Evolutionary conservation across 2,888 invertebrate genomes (phyloP), one percentile per base, ranked within the genome.

Genomic region (Tupiocoris notatus): DNA sequence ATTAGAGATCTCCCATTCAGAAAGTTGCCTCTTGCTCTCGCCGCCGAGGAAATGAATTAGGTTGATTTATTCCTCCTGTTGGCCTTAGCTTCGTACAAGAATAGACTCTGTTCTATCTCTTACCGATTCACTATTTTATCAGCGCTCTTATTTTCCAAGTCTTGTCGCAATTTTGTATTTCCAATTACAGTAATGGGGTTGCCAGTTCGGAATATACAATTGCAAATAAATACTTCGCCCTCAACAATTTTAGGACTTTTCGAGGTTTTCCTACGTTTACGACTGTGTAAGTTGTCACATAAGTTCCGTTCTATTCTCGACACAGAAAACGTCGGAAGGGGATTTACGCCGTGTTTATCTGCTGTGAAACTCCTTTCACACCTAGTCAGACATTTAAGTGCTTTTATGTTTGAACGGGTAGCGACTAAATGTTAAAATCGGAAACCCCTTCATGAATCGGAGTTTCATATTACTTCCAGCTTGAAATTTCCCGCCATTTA

Each of bases 11-110:
- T 39, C 39, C 39, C 39, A 39, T 39, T 39, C 39, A 39, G 39
- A 39, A 39, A 39, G 39, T 39, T 39, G n/a, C n/a, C n/a, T n/a
- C n/a, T n/a, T n/a, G n/a, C 39, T 39, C 39, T 12, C 39, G 39
- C 20, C 25, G n/a, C 39, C 23, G 57, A n/a, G 12, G 22, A 22
- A 67, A 67, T 67, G 67, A 67, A 67, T 67, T 67, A 67, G 67
- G 56, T 67, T 67, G 67, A 67, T 67, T 67, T 67, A 67, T 56
- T 54, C 57, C 20, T 67, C 23, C 21, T 21, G 66, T 20, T 54
- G 65, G 24, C 39, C 2, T 20, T 2, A 23, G n/a, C n/a, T n/a
- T 39, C 39, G 12, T 39, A 39, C 39, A 39, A 39, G 39, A 39
- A 39, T 39, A 39, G 39, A 12, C 39, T 39, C 18, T 25, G 39